Percentiles rank a stretch among this genome's conserved stretches.
Evolutionary conservation across 2,797 vertebrate species (phyloP).

Genomic region (Natrix natrix): DNA sequence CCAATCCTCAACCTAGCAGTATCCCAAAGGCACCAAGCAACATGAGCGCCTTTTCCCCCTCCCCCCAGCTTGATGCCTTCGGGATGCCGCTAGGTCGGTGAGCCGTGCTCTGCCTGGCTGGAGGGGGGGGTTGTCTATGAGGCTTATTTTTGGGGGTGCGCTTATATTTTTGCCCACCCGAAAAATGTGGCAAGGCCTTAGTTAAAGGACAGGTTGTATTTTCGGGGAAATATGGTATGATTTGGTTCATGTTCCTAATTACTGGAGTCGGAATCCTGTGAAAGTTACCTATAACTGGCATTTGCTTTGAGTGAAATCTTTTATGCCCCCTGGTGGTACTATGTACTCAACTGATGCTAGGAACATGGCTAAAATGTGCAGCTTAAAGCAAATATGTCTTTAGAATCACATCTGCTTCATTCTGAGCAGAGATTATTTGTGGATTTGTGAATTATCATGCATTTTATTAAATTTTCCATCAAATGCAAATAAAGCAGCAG

Average conservation of each 20-base stretch:
- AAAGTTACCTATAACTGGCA: not conserved
- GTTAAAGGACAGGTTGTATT: too few relatives aligned
- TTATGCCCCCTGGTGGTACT: not conserved
- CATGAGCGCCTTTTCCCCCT: too few relatives aligned
- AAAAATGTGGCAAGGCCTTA: too few relatives aligned
- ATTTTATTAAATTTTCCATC: not conserved
- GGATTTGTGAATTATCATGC: not conserved
- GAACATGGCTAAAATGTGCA: not conserved
- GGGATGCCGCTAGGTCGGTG: too few relatives aligned
- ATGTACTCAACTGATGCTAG: not conserved
- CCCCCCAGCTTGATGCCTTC: too few relatives aligned
- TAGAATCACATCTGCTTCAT: not conserved
- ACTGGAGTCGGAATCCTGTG: not conserved
- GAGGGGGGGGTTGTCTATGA: too few relatives aligned
- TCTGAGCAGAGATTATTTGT: not conserved
- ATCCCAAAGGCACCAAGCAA: too few relatives aligned
- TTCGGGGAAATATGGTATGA: too few relatives aligned
- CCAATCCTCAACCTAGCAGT: too few relatives aligned
- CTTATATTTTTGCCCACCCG: too few relatives aligned
- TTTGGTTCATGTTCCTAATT: not conserved
- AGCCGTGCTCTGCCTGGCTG: too few relatives aligned
- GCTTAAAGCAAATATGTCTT: not conserved
- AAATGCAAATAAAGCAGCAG: not conserved
- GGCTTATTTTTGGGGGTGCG: too few relatives aligned
- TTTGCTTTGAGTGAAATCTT: not conserved